Evolutionary conservation across 2,888 invertebrate genomes (phyloP).

Genomic region (Drosophila neutralis): DNA sequence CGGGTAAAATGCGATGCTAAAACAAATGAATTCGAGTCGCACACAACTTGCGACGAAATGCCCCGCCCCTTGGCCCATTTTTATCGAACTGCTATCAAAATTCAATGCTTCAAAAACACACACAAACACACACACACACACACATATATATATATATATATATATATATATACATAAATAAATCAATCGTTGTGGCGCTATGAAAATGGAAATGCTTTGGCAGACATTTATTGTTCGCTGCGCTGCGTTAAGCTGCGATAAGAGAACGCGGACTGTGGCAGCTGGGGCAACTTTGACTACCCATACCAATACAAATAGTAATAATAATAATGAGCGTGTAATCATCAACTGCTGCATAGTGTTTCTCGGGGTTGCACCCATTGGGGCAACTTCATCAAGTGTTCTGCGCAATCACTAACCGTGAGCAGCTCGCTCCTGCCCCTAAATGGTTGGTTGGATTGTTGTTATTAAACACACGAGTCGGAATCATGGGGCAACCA

Average conservation of each 20-base stretch:
- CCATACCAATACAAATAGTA: background rate
- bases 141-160: background rate
- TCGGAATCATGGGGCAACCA: background rate
- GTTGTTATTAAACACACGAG: background rate
- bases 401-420: background rate
- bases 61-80: background rate
- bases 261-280: constrained; percentile 14
- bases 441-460: background rate
- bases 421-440: background rate
- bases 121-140: background rate
- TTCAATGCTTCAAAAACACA: constrained; percentile 6
- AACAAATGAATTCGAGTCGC: background rate
- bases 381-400: background rate
- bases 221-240: constrained; percentile 13
- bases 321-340: constrained; percentile 20
- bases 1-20: background rate
- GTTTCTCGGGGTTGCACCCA: background rate
- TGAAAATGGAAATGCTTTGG: background rate
- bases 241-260: constrained; percentile 11
- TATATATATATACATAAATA: background rate
- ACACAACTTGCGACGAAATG: background rate
- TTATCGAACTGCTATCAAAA: constrained; percentile 30
- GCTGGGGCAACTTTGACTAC: constrained; percentile 19
- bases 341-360: constrained; percentile 23
- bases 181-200: constrained; percentile 6